Conservation (phyloP, 1,140 invertebrate species). For the Drosophila kikkawai region DNA sequence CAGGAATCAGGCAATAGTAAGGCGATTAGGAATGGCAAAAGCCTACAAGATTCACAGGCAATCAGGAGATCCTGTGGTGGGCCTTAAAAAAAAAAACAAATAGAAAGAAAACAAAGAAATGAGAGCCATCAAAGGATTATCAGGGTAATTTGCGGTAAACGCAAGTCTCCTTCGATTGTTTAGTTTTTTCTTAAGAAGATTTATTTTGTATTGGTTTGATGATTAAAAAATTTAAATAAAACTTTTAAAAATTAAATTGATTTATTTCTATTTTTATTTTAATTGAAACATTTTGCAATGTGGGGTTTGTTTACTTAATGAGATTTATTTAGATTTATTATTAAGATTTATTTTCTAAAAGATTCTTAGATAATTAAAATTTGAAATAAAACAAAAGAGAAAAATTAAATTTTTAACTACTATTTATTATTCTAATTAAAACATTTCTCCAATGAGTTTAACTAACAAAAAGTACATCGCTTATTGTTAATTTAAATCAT, state of each 20-base stretch:
- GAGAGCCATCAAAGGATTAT: conserved; percentile 1
- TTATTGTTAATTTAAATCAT: neutral
- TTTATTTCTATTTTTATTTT: too few species aligned
- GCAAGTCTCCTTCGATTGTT: neutral
- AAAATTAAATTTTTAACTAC: too few species aligned
- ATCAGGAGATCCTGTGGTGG: neutral
- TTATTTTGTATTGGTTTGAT: neutral
- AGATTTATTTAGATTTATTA: too few species aligned
- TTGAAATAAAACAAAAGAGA: too few species aligned
- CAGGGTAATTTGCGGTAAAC: neutral
- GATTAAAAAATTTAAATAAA: neutral
- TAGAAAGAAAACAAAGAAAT: neutral
- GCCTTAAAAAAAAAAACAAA: neutral
- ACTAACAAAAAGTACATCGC: too few species aligned
- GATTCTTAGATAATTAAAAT: too few species aligned
- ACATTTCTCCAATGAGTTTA: too few species aligned
- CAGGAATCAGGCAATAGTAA: conserved; percentile 9
- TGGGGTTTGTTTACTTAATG: too few species aligned
- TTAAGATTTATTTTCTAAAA: too few species aligned
- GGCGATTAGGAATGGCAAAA: conserved; percentile 14
- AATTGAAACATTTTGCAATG: too few species aligned
- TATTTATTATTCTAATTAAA: too few species aligned
- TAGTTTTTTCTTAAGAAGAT: neutral
- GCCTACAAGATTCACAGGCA: conserved; percentile 2
- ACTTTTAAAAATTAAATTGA: too few species aligned